A percentile compares a stretch with the other conserved stretches of the same genome.
Evolutionary conservation across 1,140 invertebrate genomes (phyloP).

Genomic region (Lepidostoma basale): DNA sequence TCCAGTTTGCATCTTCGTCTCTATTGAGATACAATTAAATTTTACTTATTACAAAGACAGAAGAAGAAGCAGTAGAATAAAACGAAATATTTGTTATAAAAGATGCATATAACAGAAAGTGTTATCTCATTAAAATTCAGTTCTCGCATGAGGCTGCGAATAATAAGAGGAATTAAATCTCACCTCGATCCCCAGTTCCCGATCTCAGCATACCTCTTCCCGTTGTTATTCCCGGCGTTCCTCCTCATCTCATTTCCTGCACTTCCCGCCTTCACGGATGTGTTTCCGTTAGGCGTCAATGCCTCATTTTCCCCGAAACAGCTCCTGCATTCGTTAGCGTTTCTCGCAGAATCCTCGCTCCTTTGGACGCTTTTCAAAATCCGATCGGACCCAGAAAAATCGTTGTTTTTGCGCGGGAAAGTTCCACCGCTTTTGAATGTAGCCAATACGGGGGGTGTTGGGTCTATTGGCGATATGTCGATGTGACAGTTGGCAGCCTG

Average conservation of each 20-base stretch:
- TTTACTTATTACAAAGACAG: not conserved
- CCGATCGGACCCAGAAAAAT: no score
- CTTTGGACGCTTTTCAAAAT: not conserved
- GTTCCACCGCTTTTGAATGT: slow-evolving; percentile 55
- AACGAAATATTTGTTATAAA: no score
- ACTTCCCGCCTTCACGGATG: slow-evolving; percentile 51
- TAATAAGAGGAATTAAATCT: slow-evolving; percentile 9
- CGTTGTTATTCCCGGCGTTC: slow-evolving; percentile 53
- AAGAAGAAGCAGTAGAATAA: not conserved
- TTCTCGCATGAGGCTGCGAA: not conserved
- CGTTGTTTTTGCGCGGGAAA: slow-evolving; percentile 22
- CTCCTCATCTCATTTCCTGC: slow-evolving; percentile 61
- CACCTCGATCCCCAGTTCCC: slow-evolving; percentile 61
- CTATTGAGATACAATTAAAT: no score
- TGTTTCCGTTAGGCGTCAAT: slow-evolving; percentile 61
- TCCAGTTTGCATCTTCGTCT: no score
- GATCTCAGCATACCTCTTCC: slow-evolving; percentile 61
- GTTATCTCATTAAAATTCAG: not conserved
- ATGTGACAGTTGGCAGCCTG: slow-evolving; percentile 49
- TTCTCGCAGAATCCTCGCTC: no score
- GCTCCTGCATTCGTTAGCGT: not conserved
- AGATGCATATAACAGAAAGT: not conserved
- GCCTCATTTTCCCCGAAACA: slow-evolving; percentile 51
- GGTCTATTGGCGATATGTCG: slow-evolving; percentile 30
- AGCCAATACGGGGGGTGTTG: slow-evolving; percentile 49